phyloP scores from a whole-genome alignment of 2,888 invertebrate species.

The Epinotia ramella region DNA sequence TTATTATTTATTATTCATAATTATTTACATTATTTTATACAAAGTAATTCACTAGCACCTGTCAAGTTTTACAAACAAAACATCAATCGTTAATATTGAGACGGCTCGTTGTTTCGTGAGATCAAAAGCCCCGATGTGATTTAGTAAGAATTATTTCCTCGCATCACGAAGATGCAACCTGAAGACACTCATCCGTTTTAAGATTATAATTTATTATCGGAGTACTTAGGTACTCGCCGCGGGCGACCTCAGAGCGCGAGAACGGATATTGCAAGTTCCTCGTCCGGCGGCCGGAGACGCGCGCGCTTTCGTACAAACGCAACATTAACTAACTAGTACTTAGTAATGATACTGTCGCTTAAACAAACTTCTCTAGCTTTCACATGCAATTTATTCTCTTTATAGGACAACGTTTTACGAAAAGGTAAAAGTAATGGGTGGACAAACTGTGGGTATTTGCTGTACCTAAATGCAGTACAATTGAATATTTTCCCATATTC shows the following conservation, averaged over 20 bases:
- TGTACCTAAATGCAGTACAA: no score
- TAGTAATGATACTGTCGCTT: slow-evolving; percentile 25
- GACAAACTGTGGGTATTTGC: no score
- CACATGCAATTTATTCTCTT: background rate
- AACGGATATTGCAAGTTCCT: slow-evolving; percentile 44
- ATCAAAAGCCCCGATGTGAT: background rate
- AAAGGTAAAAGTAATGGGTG: background rate
- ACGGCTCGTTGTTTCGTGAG: no score
- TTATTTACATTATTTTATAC: no score
- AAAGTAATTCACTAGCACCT: no score
- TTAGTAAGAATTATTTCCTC: background rate
- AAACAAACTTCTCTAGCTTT: background rate
- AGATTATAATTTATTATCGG: slow-evolving; percentile 27
- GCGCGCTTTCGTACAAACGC: slow-evolving; percentile 15
- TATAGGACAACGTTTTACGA: background rate
- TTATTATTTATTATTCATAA: no score
- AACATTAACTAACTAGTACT: slow-evolving; percentile 3
- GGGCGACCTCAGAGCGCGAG: slow-evolving; percentile 29
- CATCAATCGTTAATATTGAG: no score
- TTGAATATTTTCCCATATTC: no score
- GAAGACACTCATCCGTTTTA: slow-evolving; percentile 10
- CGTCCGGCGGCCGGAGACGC: slow-evolving; percentile 44
- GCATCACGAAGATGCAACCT: background rate
- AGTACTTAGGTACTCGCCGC: slow-evolving; percentile 10
- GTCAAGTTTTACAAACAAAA: no score